Evolutionary conservation across 1,140 invertebrate genomes (phyloP).

Genomic region (Zaprionus taronus): DNA sequence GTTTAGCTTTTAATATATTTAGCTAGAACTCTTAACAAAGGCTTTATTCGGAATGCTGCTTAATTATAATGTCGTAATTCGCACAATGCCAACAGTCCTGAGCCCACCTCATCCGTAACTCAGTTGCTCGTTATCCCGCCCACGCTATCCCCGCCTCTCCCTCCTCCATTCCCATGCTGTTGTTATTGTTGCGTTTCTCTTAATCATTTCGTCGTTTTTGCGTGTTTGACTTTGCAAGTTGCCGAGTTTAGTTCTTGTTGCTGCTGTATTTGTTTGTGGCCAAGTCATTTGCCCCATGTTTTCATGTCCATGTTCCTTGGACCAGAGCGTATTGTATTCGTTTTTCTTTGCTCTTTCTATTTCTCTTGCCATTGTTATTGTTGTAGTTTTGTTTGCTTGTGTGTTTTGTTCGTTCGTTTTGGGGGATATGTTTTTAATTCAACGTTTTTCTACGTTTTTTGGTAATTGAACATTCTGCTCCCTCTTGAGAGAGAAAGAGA

Average conservation of each 20-base stretch:
- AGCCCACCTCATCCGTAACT: neutral
- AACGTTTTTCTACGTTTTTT: constrained; percentile 32
- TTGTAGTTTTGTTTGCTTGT: constrained; percentile 25
- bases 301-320: constrained; percentile 43
- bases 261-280: constrained; percentile 45
- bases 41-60: neutral
- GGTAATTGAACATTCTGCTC: constrained; percentile 36
- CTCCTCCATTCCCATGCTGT: neutral
- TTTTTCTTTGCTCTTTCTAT: constrained; percentile 5
- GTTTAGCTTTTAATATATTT: neutral
- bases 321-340: constrained; percentile 29
- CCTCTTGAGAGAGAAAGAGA: neutral
- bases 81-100: neutral
- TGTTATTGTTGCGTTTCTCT: constrained; percentile 25
- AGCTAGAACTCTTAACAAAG: neutral
- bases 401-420: constrained; percentile 12
- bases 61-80: constrained; percentile 15
- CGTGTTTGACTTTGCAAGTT: constrained; percentile 37
- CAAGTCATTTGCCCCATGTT: constrained; percentile 43
- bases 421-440: constrained; percentile 18
- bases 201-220: constrained; percentile 46
- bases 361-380: constrained; percentile 16
- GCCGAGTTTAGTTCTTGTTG: constrained; percentile 13
- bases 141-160: neutral
- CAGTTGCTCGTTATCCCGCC: neutral